Conservation (phyloP, 2,113 vertebrate species). For the Chlamydotis undulata region DNA sequence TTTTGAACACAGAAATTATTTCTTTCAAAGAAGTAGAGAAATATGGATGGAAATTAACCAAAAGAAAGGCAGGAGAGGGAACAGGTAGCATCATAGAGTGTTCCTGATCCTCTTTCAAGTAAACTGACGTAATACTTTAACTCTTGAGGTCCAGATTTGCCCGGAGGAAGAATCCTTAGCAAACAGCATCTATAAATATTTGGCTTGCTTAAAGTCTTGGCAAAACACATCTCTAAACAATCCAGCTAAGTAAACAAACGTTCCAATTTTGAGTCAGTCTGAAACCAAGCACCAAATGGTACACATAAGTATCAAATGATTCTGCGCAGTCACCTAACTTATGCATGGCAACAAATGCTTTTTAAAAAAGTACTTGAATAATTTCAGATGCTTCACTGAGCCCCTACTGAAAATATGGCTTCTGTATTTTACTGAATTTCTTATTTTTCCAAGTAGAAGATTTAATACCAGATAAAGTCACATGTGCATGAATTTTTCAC, state of each 20-base stretch:
- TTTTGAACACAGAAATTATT: neutral
- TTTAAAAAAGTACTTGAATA: neutral
- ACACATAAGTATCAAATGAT: neutral
- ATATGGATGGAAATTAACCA: neutral
- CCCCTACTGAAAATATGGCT: neutral
- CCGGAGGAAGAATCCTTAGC: neutral
- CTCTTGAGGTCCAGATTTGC: neutral
- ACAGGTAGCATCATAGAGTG: neutral
- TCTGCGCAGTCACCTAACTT: neutral
- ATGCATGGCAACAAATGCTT: neutral
- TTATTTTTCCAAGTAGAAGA: neutral
- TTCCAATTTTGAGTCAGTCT: slow-evolving; percentile 2
- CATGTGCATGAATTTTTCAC: neutral
- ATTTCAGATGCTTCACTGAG: neutral
- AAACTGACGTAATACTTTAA: neutral
- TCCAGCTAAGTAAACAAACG: neutral
- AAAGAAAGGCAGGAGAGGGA: neutral
- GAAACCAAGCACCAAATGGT: neutral
- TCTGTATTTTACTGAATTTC: neutral
- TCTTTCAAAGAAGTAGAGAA: neutral
- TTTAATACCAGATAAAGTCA: neutral
- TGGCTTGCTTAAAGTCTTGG: neutral
- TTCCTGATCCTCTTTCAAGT: neutral
- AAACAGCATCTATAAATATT: slow-evolving; percentile 7
- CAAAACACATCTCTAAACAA: neutral